Percentiles rank a stretch among this genome's conserved stretches.
phyloP scores from a whole-genome alignment of 2,797 vertebrate species.

The Pantherophis alleghaniensis region DNA sequence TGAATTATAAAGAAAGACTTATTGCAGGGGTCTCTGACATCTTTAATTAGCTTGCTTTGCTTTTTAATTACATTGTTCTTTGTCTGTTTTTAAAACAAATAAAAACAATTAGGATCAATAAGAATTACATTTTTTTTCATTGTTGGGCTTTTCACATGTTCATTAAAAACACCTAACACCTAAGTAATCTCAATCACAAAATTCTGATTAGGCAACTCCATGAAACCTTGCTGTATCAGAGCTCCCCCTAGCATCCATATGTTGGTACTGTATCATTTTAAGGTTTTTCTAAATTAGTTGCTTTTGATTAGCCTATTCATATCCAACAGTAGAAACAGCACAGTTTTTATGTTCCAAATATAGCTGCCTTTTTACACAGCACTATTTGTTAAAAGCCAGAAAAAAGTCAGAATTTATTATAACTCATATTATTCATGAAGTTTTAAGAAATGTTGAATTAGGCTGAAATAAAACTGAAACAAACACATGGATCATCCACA shows the following conservation, averaged over 20 bases:
- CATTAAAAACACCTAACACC: not conserved
- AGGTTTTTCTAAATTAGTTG: rapidly evolving
- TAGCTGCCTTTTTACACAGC: rapidly evolving
- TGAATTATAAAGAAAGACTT: not conserved
- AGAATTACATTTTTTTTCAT: not conserved
- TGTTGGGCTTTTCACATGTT: not conserved
- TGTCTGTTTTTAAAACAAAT: rapidly evolving
- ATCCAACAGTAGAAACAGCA: not conserved
- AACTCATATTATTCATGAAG: conserved; percentile 13
- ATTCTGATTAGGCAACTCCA: rapidly evolving
- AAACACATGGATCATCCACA: not conserved
- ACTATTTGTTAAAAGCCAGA: not conserved
- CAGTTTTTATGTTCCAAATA: not conserved
- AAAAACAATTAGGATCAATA: not conserved
- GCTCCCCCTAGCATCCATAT: conserved; percentile 59
- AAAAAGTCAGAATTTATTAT: conserved; percentile 9
- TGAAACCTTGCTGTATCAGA: conserved; percentile 22
- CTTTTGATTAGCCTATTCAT: not conserved
- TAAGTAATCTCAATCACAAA: not conserved
- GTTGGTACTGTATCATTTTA: not conserved
- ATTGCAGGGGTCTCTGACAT: not conserved
- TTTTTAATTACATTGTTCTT: not conserved
- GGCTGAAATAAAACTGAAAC: not conserved
- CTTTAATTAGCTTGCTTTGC: not conserved
- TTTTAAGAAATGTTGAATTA: not conserved